Base-by-base conservation (phyloP, 2,113 vertebrate genomes). In the Microtus ochrogaster region DNA sequence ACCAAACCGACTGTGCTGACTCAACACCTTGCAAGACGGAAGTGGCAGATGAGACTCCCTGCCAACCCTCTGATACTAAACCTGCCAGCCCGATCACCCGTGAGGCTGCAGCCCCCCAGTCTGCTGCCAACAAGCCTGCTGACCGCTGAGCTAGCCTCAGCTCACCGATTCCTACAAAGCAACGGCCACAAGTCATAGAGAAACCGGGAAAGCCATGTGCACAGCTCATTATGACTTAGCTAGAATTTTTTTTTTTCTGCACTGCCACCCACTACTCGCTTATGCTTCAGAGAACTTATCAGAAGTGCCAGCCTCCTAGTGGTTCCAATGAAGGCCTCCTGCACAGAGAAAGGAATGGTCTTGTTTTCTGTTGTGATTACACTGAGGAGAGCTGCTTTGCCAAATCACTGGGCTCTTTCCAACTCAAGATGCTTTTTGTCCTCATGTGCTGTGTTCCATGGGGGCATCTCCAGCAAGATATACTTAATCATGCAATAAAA, bases 401-500 rank as follows among this genome's bases (percentile, higher is more conserved):
- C 2, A 21, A 10, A 52, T 58, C 12, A 14, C 3, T 58, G 70
- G 12, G 41, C 30, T 73, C 65, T 96, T 61, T 77, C 84, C 76
- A 65, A 11, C 55, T 58, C 73, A 70, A 70, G 24, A 24, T 76
- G 21, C 47, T 76, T 92, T 76, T 61, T 79, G 47, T 91, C 7
- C 26, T 79, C 52, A 66, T 8, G 82, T 1, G 1, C 68, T 70
- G 8, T 33, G 19, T 41, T 92, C 44, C 63, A 70, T 85, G n/a
- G 83, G 55, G 28, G 47, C 76, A 28, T 95, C 86, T 86, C 44
- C 47, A 47, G 13, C 49, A 77, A 81, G 39, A 33, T 66, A 5
- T 65, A 49, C 65, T 61, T 91, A 68, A 49, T 55, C n/a, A 33
- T 97, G n/a, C 85, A 98, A 98, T 97, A 97, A 97, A 98, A 47